phyloP scores from a whole-genome alignment of 2,113 vertebrate genomes.

The Psophia crepitans region DNA sequence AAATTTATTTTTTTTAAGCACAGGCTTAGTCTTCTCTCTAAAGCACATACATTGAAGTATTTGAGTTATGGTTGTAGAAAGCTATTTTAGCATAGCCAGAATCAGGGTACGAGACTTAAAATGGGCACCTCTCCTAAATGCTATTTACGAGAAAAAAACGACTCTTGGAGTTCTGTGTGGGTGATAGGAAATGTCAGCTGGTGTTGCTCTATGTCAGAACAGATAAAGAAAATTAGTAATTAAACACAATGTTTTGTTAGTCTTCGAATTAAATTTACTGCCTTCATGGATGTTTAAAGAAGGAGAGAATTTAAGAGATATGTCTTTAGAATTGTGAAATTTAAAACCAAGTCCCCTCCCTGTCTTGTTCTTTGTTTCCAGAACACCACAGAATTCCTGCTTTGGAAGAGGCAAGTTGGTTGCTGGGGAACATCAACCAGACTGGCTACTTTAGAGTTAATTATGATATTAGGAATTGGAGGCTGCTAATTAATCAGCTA shows the following conservation, averaged over 20 bases:
- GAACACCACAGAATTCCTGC: conserved; percentile 84
- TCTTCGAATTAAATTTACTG: background rate
- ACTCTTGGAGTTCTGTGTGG: background rate
- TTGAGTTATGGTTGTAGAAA: background rate
- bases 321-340: background rate
- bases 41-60: background rate
- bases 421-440: conserved; percentile 97
- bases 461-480: conserved; percentile 97
- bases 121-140: background rate
- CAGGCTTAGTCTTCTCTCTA: background rate
- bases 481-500: conserved; percentile 89
- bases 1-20: background rate
- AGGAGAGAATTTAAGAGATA: background rate
- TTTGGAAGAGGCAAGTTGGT: conserved; percentile 85
- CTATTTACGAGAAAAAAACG: background rate
- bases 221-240: background rate
- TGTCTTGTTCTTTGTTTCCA: conserved; percentile 63
- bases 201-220: background rate
- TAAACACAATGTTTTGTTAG: background rate
- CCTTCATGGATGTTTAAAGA: background rate
- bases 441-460: conserved; percentile 97
- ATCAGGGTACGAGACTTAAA: background rate
- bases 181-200: background rate
- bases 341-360: background rate
- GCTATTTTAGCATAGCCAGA: background rate